These are phyloP conservation scores for Gobionotothen gibberifrons DNA, from an alignment of 2,797 vertebrate species.

Conservation along the genomic window DNA sequence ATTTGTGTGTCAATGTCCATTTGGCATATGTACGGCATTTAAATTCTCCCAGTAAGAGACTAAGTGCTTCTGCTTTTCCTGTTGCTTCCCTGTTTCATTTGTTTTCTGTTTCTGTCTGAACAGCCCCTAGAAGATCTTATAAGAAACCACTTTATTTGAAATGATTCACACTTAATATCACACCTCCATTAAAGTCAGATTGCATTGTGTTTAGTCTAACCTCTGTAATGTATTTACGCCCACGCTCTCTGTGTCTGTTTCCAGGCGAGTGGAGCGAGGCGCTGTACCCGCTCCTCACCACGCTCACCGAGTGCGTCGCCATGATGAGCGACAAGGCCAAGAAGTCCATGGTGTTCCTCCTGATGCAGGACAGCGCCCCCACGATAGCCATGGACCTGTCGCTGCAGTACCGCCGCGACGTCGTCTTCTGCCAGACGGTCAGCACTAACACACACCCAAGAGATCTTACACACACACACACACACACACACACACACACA, in stretches of 20 bases:
- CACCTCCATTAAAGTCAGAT: not conserved
- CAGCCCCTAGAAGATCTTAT: not conserved
- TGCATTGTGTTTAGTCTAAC: not conserved
- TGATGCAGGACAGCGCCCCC: constrained; percentile 97
- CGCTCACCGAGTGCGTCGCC: constrained; percentile 92
- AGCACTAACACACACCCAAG: constrained; percentile 33
- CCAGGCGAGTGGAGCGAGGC: constrained; percentile 98
- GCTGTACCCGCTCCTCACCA: constrained; percentile 94
- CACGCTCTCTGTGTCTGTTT: not conserved
- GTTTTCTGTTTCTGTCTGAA: constrained; percentile 16
- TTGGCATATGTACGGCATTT: no score
- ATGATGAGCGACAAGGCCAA: constrained; percentile 99
- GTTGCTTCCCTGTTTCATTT: constrained; percentile 27
- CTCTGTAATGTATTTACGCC: not conserved
- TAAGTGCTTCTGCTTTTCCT: constrained; percentile 43
- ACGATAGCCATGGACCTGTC: constrained; percentile 93
- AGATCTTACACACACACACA: not conserved
- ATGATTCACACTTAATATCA: not conserved
- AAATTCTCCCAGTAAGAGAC: not conserved
- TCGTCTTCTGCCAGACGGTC: constrained; percentile 98
- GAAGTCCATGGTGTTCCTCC: constrained; percentile 96
- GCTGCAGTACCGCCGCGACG: constrained; percentile 96
- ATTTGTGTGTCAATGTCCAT: no score
- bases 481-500: not conserved
- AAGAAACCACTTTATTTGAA: not conserved